phyloP scores from a whole-genome alignment of 1,140 invertebrate genomes.

The Hyphantria cunea region DNA sequence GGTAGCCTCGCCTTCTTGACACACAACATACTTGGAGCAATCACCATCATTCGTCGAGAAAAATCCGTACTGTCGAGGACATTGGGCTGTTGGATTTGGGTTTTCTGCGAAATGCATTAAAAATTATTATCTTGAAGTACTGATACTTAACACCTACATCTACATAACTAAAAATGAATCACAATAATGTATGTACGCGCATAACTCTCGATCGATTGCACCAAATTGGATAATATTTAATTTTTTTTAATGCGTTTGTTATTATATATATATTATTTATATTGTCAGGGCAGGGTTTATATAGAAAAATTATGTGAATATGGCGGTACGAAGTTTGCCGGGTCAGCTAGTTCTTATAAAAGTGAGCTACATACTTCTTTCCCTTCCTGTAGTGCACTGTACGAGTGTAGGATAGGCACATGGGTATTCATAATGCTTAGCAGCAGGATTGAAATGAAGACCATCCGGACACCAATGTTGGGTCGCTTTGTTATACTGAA shows the following conservation, averaged over 20 bases:
- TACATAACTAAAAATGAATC: conserved; percentile 2
- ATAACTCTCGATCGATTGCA: no score
- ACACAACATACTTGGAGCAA: conserved; percentile 92
- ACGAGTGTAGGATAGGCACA: conserved; percentile 50
- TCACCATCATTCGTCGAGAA: conserved; percentile 86
- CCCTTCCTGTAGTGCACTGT: conserved; percentile 34
- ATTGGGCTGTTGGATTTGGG: conserved; percentile 85
- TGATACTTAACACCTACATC: no score
- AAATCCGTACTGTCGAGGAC: conserved; percentile 91
- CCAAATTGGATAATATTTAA: no score
- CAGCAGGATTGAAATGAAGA: conserved; percentile 49
- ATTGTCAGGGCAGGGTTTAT: no score
- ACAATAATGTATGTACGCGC: no score
- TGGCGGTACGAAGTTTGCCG: no score
- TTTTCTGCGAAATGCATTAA: conserved; percentile 35
- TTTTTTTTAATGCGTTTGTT: no score
- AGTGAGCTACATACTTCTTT: conserved; percentile 35
- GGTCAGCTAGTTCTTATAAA: no score
- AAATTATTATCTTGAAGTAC: no score
- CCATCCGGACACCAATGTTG: conserved; percentile 51
- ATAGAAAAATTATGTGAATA: background rate
- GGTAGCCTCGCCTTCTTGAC: conserved; percentile 85
- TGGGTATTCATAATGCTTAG: conserved; percentile 48
- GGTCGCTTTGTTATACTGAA: conserved; percentile 42
- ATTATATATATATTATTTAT: no score